Evolutionary conservation across 2,888 invertebrate species (phyloP), one percentile per base, ranked within the genome.

Genomic region (Chrysodeixis includens): DNA sequence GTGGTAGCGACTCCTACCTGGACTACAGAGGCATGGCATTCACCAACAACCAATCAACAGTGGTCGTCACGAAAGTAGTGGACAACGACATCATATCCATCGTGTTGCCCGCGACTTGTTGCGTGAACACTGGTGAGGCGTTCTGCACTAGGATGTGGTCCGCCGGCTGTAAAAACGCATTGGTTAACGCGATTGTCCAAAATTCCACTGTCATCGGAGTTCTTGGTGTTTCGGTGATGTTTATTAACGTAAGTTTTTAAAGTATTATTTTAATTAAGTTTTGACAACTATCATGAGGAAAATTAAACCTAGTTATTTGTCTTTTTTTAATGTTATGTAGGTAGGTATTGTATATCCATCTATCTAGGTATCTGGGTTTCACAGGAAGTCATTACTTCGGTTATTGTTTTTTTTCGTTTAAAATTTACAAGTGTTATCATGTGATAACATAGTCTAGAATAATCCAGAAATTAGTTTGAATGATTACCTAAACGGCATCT

Each of bases 201-300:
- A 94, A 95, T 54, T 79, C 93, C 1, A 91, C 88, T 12, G 90
- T 94, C 4, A 78, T 94, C 0, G 95, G 94, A 1, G 93, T 95
- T 3, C 81, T 95, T 5, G 94, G 94, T 1, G 87, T 94, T 0
- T 94, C 95, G 0, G 93, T 95, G 10, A 92, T 94, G 91, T 94
- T 94, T 77, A 93, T 94, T 56, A 90, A 92, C 83, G 95, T 94
- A 66, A 83, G 88, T 83, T 10, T 26, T 26, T n/a, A n/a, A 9
- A 16, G 55, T 40, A n/a, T n/a, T n/a, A n/a, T 16, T 26, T 26
- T 26, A 26, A 26, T 2, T 26, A n/a, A n/a, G n/a, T n/a, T n/a
- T n/a, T n/a, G n/a, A n/a, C n/a, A n/a, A n/a, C n/a, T n/a, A n/a
- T n/a, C n/a, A n/a, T n/a, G n/a, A n/a, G n/a, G n/a, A n/a, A n/a